These are phyloP conservation scores for Coptodon rendalli DNA, from an alignment of 2,113 vertebrate species.

Conservation along the genomic window DNA sequence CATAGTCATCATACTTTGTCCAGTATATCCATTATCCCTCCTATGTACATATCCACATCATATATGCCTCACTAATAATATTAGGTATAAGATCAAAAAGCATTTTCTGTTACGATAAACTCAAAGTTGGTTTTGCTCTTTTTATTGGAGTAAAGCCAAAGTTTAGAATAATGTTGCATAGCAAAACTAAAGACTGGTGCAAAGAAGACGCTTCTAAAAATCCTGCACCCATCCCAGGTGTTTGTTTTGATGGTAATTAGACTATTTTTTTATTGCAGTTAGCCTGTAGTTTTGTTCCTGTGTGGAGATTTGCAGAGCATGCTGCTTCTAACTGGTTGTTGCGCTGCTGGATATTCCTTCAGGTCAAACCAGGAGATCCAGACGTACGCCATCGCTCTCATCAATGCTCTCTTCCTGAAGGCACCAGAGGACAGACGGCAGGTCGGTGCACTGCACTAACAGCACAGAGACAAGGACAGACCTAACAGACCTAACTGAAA, in stretches of 20 bases:
- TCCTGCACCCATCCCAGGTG: background rate
- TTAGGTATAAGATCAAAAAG: background rate
- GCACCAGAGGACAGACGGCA: constrained; percentile 95
- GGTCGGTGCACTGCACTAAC: constrained; percentile 70
- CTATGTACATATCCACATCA: background rate
- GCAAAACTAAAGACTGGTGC: background rate
- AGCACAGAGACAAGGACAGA: background rate
- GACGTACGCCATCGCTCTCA: constrained; percentile 96
- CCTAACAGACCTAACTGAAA: background rate
- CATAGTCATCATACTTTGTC: background rate
- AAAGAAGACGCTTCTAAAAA: background rate
- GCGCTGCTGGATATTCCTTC: constrained; percentile 46
- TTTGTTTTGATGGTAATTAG: background rate
- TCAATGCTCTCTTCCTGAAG: constrained; percentile 98
- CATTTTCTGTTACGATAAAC: background rate
- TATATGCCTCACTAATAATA: background rate
- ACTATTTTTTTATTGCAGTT: background rate
- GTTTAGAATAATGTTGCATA: background rate
- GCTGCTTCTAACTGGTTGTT: constrained; percentile 72
- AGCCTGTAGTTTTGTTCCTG: background rate
- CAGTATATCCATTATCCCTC: background rate
- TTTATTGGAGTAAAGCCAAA: background rate
- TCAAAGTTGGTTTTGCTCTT: background rate
- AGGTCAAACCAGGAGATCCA: constrained; percentile 99
- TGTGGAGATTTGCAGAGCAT: constrained; percentile 29